Conservation (phyloP, 2,797 vertebrate genomes). For the Pseudomugil gertrudae region DNA sequence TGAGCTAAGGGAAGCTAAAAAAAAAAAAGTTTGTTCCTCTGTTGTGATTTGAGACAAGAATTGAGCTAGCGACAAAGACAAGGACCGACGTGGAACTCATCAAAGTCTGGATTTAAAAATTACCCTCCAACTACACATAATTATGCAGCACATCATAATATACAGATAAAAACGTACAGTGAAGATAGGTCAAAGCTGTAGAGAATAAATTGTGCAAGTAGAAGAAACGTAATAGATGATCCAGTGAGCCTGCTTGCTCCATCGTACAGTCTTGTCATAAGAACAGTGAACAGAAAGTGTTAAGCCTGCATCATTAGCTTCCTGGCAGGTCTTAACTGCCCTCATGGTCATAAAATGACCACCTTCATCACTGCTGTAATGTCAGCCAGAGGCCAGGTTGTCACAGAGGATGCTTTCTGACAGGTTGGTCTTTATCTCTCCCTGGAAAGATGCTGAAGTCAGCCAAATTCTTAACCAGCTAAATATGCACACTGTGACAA, state of each 20-base stretch:
- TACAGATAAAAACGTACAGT: not conserved
- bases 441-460: conserved; percentile 64
- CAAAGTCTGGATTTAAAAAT: no score
- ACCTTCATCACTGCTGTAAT: conserved; percentile 44
- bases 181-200: conserved; percentile 12
- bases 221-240: not conserved
- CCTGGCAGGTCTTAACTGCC: conserved; percentile 26
- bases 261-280: conserved; percentile 1
- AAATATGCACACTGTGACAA: conserved; percentile 52
- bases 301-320: conserved; percentile 47
- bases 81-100: not conserved
- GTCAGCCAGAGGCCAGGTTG: conserved; percentile 62
- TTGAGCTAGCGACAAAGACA: not conserved
- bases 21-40: no score
- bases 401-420: conserved; percentile 56
- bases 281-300: conserved; percentile 13
- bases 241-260: conserved; percentile 10
- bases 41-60: not conserved
- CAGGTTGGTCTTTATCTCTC: conserved; percentile 59
- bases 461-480: conserved; percentile 51
- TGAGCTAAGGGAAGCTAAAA: no score
- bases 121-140: no score
- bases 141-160: not conserved
- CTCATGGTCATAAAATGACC: conserved; percentile 53
- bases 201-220: not conserved